These are phyloP conservation scores for Charanyca ferruginea DNA, from an alignment of 2,888 invertebrate genomes.

Conservation along the genomic window DNA sequence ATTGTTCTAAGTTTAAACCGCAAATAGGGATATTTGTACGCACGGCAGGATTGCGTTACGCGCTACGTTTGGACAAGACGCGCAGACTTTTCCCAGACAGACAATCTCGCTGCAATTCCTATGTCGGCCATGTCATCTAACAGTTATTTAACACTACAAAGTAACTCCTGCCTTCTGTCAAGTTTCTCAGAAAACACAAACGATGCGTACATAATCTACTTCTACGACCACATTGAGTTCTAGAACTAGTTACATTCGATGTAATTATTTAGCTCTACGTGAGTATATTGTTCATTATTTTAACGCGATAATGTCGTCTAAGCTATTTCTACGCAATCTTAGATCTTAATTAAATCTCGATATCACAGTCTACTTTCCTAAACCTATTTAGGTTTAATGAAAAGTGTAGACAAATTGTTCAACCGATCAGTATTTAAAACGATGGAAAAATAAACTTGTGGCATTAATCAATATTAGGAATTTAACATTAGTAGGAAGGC, in stretches of 20 bases:
- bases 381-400: conserved; percentile 62
- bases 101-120: conserved; percentile 68
- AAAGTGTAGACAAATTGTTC: conserved; percentile 44
- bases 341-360: conserved; percentile 67
- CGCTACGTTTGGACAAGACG: conserved; percentile 26
- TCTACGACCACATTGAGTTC: conserved; percentile 32
- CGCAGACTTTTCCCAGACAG: conserved; percentile 72
- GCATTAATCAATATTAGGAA: conserved; percentile 9
- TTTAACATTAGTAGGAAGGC: background rate
- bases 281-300: conserved; percentile 67
- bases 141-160: conserved; percentile 66
- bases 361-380: conserved; percentile 61
- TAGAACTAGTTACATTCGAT: conserved; percentile 54
- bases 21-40: conserved; percentile 74
- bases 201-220: conserved; percentile 51
- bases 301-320: conserved; percentile 67
- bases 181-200: conserved; percentile 56
- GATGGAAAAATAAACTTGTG: conserved; percentile 25
- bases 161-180: conserved; percentile 38
- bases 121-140: conserved; percentile 65
- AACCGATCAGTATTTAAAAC: conserved; percentile 25
- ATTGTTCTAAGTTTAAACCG: conserved; percentile 78
- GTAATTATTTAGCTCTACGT: conserved; percentile 62
- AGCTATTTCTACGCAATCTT: conserved; percentile 67
- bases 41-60: conserved; percentile 44